Conservation (phyloP, 2,888 invertebrate genomes). For the Cheilosia urbana region DNA sequence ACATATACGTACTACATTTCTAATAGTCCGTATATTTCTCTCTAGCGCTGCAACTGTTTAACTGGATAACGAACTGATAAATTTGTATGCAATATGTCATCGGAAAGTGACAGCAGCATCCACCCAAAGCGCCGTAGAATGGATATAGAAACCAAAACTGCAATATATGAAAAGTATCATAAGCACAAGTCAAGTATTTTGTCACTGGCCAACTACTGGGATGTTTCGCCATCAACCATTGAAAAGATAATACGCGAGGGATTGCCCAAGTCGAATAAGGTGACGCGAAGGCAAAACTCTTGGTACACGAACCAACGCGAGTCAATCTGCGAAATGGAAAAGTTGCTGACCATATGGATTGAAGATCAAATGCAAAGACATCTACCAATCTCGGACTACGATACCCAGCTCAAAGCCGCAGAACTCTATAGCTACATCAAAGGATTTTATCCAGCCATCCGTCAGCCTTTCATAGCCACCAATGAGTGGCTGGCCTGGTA, state of each 20-base stretch:
- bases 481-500: slow-evolving; percentile 77
- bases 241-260: neutral
- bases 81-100: too few species aligned
- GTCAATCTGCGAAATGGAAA: slow-evolving; percentile 12
- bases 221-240: neutral
- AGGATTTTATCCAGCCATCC: neutral
- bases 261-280: too few species aligned
- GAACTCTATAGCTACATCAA: slow-evolving; percentile 11
- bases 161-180: neutral
- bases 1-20: too few species aligned
- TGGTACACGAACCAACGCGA: neutral
- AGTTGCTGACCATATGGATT: slow-evolving; percentile 2
- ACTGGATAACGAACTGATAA: too few species aligned
- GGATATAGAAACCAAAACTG: neutral
- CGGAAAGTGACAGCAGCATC: too few species aligned
- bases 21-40: too few species aligned
- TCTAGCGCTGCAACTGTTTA: too few species aligned
- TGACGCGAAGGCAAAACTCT: too few species aligned
- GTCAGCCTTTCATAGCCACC: slow-evolving; percentile 20
- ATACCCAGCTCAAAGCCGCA: slow-evolving; percentile 9
- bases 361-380: slow-evolving; percentile 37
- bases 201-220: neutral
- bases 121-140: neutral
- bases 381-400: slow-evolving; percentile 32
- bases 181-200: neutral